Percentiles rank a stretch among this genome's conserved stretches.
Evolutionary conservation across 2,797 vertebrate genomes (phyloP).

Genomic region (Cygnus olor): DNA sequence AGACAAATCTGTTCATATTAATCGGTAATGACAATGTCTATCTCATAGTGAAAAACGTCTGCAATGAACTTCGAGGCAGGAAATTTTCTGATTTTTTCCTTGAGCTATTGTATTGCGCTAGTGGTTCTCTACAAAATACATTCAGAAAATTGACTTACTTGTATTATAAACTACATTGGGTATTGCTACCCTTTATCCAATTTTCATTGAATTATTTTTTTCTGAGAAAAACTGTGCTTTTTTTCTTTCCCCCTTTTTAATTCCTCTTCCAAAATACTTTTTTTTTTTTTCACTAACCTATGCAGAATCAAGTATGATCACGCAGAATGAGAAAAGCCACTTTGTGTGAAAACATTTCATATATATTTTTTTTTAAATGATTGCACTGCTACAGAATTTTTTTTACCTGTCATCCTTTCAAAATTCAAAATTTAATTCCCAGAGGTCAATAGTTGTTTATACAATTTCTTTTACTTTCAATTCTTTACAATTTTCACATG

Average conservation of each 20-base stretch:
- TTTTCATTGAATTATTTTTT: neutral
- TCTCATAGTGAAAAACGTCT: neutral
- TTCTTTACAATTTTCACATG: neutral
- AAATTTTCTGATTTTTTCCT: neutral
- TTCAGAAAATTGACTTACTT: neutral
- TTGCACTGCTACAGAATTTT: neutral
- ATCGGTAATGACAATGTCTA: neutral
- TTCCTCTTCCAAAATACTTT: neutral
- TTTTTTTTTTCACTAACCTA: neutral
- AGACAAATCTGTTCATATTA: conserved; percentile 7
- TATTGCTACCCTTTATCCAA: neutral
- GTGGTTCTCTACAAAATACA: neutral
- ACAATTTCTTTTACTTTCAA: neutral
- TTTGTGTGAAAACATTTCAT: neutral
- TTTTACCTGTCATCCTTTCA: neutral
- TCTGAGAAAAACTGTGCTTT: neutral
- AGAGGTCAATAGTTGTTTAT: neutral
- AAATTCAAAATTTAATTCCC: neutral
- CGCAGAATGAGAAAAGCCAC: neutral
- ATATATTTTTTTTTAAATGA: neutral
- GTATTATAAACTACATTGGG: neutral
- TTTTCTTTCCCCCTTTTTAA: neutral
- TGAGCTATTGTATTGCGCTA: neutral
- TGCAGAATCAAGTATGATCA: neutral
- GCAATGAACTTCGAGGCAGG: neutral